Conservation (phyloP, 2,113 vertebrate genomes). For the Ellobius talpinus region DNA sequence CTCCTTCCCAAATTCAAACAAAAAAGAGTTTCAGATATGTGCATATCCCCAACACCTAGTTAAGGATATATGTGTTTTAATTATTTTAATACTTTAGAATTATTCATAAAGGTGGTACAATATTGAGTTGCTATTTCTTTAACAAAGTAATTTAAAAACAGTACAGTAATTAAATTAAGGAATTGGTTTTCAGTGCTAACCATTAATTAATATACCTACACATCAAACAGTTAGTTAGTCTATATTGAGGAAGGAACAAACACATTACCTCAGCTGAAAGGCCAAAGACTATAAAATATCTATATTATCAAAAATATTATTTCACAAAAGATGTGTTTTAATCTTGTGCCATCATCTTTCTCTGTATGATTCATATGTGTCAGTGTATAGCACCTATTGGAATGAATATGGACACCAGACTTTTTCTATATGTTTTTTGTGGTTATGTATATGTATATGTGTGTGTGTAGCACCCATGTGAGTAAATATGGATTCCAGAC, state of each 20-base stretch:
- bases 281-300: not conserved
- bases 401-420: not conserved
- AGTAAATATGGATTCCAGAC: not conserved
- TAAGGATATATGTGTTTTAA: not conserved
- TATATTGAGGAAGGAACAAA: not conserved
- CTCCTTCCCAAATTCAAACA: not conserved
- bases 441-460: too few relatives aligned
- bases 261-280: not conserved
- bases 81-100: not conserved
- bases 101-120: not conserved
- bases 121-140: not conserved
- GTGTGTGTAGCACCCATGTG: not conserved
- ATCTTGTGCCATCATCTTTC: not conserved
- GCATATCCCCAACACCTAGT: not conserved
- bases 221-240: not conserved
- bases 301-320: not conserved
- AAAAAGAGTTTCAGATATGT: not conserved
- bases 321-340: not conserved
- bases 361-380: not conserved
- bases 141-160: not conserved
- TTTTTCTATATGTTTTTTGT: not conserved
- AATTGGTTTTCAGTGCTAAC: not conserved
- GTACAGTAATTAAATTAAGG: not conserved
- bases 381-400: not conserved
- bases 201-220: slow-evolving; percentile 19